Evolutionary conservation across 2,797 vertebrate genomes (phyloP), one percentile per base, ranked within the genome.

Genomic region (Chaenodraco wilsoni): DNA sequence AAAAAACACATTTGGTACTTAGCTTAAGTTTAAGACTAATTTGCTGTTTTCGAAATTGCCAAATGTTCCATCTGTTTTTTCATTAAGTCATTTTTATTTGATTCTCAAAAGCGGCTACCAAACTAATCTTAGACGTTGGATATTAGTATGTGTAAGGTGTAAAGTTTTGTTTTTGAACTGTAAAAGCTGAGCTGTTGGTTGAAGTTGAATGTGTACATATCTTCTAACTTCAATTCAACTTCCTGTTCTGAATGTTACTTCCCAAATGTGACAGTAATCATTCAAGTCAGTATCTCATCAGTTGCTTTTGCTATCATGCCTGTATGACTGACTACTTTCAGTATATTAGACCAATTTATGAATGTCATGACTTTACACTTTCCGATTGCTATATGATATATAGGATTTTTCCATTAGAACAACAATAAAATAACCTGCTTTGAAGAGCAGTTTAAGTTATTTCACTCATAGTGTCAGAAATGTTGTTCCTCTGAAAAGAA

Each of bases 401-500:
- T 44, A 37, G 3, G 6, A 14, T 10, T 62, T 64, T 55, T 63
- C 57, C 3, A 46, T 72, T 15, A n/a, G 45, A 40, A 62, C 57
- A 75, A 33, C 7, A 23, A 51, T 65, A 40, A 49, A 62, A 61
- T 59, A 68, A 50, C 58, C 12, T 14, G 33, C 19, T 51, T 60
- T 71, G 17, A 66, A 76, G 31, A 63, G 33, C 49, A 56, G 33
- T 63, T 68, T 67, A 3, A 67, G 23, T 67, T 57, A 60, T 63
- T 70, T 65, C 9, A 65, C 62, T 71, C 33, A 41, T 8, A 72
- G 46, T 62, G 17, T 58, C 75, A 69, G 58, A 48, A 49, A 67
- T 43, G 16, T 14, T 5, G 33, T 69, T 49, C 17, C 8, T 33
- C 3, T 58, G 3, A 59, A 69, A n/a, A 66, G n/a, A 74, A 69